Conservation (phyloP, 2,113 vertebrate species). For the Gymnobelideus leadbeateri region DNA sequence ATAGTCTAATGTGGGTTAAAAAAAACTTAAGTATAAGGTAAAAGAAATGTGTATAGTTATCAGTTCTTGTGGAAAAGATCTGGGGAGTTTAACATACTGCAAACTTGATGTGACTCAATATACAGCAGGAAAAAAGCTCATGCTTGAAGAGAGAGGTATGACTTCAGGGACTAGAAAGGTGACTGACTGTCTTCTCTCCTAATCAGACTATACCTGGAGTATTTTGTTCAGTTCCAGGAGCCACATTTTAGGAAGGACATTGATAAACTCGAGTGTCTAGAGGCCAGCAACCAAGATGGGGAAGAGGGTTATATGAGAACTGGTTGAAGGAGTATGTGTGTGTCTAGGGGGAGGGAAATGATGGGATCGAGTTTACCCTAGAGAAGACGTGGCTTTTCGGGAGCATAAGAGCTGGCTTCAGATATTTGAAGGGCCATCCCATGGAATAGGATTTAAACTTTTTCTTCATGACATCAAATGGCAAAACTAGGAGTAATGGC, state of each 20-base stretch:
- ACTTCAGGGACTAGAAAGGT: background rate
- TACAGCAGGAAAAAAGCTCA: background rate
- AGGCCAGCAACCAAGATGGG: background rate
- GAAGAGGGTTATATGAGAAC: background rate
- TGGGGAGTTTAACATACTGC: background rate
- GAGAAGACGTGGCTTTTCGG: background rate
- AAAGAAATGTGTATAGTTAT: background rate
- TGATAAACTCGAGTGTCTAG: background rate
- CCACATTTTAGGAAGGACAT: background rate
- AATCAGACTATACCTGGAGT: background rate
- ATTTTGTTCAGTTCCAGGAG: background rate
- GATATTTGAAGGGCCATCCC: background rate
- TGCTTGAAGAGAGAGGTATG: background rate
- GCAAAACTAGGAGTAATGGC: background rate
- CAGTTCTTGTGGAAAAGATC: background rate
- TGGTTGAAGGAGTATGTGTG: background rate
- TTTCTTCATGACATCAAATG: background rate
- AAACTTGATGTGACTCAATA: background rate
- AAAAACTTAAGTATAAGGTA: background rate
- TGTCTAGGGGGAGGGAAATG: too few relatives aligned
- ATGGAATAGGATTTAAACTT: background rate
- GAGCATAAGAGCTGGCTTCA: background rate
- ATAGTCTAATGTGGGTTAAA: background rate
- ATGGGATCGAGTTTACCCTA: background rate
- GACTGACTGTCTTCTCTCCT: background rate